A percentile compares a stretch with the other conserved stretches of the same genome.
Conservation (phyloP, 2,797 vertebrate species). For the Gobio occitaniae region DNA sequence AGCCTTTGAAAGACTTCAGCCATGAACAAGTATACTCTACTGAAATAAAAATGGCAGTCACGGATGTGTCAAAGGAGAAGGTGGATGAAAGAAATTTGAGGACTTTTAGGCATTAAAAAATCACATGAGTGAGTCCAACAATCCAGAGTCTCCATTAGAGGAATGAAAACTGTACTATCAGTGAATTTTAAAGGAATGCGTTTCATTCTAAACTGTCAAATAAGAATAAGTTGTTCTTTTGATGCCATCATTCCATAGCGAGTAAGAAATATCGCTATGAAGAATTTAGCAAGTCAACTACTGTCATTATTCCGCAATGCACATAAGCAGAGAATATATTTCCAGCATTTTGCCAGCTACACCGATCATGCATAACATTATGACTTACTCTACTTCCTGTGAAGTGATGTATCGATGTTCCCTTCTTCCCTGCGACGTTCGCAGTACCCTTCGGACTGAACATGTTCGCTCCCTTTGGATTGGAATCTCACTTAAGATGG, state of each 20-base stretch:
- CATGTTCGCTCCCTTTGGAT: too few species aligned
- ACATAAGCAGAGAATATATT: neutral
- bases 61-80: neutral
- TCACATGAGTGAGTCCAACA: neutral
- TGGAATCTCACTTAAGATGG: too few species aligned
- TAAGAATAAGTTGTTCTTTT: neutral
- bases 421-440: too few species aligned
- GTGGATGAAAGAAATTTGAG: neutral
- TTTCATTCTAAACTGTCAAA: neutral
- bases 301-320: neutral
- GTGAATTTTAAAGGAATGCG: neutral
- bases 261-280: neutral
- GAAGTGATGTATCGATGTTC: too few species aligned
- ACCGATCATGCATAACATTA: too few species aligned
- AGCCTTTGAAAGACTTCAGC: conserved; percentile 22
- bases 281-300: neutral
- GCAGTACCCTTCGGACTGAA: too few species aligned
- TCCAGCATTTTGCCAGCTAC: neutral
- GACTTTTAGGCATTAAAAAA: conserved; percentile 19
- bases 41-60: conserved; percentile 2
- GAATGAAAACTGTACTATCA: conserved; percentile 5
- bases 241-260: neutral
- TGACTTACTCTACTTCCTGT: too few species aligned
- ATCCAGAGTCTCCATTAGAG: neutral
- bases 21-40: neutral